Evolutionary conservation across 2,888 invertebrate genomes (phyloP).

Genomic region (Ephialtes manifestator): DNA sequence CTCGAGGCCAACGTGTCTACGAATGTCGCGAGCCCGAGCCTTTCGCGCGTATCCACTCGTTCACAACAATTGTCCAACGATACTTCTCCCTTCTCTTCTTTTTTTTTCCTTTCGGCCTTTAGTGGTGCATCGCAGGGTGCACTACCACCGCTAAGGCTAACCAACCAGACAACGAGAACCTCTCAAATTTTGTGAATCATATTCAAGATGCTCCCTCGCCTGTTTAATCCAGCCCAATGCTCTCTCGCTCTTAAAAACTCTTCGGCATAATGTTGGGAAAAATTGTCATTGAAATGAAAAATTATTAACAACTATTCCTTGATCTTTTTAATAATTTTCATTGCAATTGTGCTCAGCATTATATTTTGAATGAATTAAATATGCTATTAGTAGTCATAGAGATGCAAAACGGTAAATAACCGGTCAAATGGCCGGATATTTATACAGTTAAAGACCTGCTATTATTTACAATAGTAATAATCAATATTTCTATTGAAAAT

Average conservation of each 20-base stretch:
- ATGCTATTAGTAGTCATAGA: background rate
- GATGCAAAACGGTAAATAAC: too few species aligned
- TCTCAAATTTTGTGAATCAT: conserved; percentile 60
- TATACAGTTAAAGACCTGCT: too few species aligned
- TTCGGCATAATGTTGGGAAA: background rate
- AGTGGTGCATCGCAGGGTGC: conserved; percentile 40
- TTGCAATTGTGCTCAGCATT: too few species aligned
- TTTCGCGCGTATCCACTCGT: conserved; percentile 64
- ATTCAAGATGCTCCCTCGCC: conserved; percentile 43
- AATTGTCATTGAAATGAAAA: too few species aligned
- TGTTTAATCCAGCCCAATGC: conserved; percentile 8
- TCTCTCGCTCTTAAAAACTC: background rate
- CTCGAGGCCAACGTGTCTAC: conserved; percentile 71
- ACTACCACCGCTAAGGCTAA: conserved; percentile 54
- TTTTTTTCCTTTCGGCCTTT: background rate
- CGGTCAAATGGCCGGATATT: too few species aligned
- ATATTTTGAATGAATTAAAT: too few species aligned
- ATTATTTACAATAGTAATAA: too few species aligned
- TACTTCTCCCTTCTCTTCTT: conserved; percentile 30
- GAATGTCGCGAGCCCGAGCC: conserved; percentile 67
- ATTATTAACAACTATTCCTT: too few species aligned
- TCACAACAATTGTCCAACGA: conserved; percentile 42
- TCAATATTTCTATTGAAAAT: too few species aligned
- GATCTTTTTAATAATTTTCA: too few species aligned
- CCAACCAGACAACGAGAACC: conserved; percentile 60